Evolutionary conservation across 2,113 vertebrate genomes (phyloP).

Genomic region (Rhinoderma darwinii): DNA sequence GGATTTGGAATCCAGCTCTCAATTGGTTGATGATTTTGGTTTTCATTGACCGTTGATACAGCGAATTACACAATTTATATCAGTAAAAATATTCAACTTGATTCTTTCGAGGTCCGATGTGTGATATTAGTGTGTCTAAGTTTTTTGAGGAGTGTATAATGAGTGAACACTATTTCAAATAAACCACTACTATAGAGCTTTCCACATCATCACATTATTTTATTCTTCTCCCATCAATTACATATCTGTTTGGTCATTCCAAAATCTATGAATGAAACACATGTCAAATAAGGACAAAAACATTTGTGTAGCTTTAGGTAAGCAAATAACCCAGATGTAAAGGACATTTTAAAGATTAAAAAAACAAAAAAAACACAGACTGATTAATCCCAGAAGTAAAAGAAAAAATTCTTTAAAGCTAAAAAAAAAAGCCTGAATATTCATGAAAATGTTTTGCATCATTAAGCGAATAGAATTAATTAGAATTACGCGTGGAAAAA

Average conservation of each 20-base stretch:
- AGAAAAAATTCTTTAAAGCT: conserved; percentile 40
- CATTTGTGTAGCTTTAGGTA: not conserved
- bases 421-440: conserved; percentile 60
- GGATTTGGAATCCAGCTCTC: too few relatives aligned
- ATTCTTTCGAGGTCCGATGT: too few relatives aligned
- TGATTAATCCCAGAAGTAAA: conserved; percentile 54
- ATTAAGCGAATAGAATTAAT: conserved; percentile 65
- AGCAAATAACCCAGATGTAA: conserved; percentile 55
- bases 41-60: too few relatives aligned
- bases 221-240: not conserved
- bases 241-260: not conserved
- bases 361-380: conserved; percentile 39
- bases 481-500: conserved; percentile 62
- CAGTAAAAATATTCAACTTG: too few relatives aligned
- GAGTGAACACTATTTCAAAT: not conserved
- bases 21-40: too few relatives aligned
- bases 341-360: conserved; percentile 59
- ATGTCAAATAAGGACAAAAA: not conserved
- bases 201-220: not conserved
- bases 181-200: not conserved
- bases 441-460: conserved; percentile 60
- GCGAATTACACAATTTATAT: too few relatives aligned
- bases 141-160: too few relatives aligned
- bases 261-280: conserved; percentile 7
- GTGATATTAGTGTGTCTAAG: too few relatives aligned